Base-by-base conservation (phyloP, 1,140 invertebrate species). In the Cotesia vestalis region DNA sequence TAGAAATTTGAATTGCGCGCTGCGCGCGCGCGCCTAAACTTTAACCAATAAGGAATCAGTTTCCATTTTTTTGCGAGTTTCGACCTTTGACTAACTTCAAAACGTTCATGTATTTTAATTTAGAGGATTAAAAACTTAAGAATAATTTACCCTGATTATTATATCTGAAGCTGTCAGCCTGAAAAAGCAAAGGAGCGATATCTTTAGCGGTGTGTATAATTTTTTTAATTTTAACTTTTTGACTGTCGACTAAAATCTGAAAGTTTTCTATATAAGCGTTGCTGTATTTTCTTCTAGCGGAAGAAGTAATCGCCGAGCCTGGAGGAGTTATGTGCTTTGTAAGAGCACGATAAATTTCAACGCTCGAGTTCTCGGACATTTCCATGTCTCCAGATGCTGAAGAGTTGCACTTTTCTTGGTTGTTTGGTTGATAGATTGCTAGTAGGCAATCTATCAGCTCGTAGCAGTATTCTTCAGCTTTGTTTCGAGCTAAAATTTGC, bases 401-500 rank as follows among this genome's bases (percentile, higher is more conserved):
- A 6, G 74, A 76, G 20, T 61, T 67, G 1, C 74, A 1, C 5
- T 84, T 73, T 2, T 73, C 72, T 40, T 77, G 77, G 36, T 78
- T 75, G 11, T 53, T 73, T 4, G 73, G 73, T 59, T 79, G 75
- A 68, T 85, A 86, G 70, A 80, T 84, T 1, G 80, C 75, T 11
- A 89, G 66, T 14, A 89, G 76, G 71, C 86, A 88, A 64, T 89
- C 87, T 35, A 89, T 88, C 5, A 89, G 77, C 72, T 87, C 85
- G 62, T 89, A 86, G 57, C 87, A 88, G 77, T 81, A 89, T 51
- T 86, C 76, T 77, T 88, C 88, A 0, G 86, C 87, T 38, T 81
- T 80, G 57, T 88, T 86, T 62, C 81, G 81, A 0, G 87, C 81
- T 71, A 88, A 73, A 40, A 90, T 81, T 76, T 85, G 81, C n/a